These are phyloP conservation scores for Nymphalis io DNA, from an alignment of 1,140 invertebrate genomes.

Conservation along the genomic window DNA sequence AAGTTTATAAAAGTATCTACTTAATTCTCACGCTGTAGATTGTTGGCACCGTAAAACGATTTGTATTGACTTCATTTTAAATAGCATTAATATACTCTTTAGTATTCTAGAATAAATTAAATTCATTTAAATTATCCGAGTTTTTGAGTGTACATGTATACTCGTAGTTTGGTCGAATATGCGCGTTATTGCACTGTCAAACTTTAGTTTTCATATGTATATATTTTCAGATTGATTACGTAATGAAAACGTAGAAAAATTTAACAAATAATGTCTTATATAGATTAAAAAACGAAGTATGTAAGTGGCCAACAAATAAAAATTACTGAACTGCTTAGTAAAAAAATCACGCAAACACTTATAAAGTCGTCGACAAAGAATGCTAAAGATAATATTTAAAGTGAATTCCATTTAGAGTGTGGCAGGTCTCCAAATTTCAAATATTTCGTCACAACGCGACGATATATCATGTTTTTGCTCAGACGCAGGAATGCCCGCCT, in stretches of 20 bases:
- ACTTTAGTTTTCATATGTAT: too few relatives aligned
- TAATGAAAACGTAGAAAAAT: neutral
- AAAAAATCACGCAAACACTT: slow-evolving; percentile 43
- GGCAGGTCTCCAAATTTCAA: slow-evolving; percentile 75
- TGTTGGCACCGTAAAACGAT: too few relatives aligned
- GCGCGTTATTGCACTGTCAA: too few relatives aligned
- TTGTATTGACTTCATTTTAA: too few relatives aligned
- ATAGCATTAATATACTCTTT: too few relatives aligned
- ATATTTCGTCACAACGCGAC: slow-evolving; percentile 78
- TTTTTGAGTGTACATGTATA: too few relatives aligned
- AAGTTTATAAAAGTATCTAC: too few relatives aligned
- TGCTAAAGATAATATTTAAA: slow-evolving; percentile 70
- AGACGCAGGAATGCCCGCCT: slow-evolving; percentile 71
- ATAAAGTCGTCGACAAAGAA: slow-evolving; percentile 70
- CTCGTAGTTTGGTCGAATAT: too few relatives aligned
- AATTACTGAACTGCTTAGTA: slow-evolving; percentile 5
- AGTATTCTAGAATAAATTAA: too few relatives aligned
- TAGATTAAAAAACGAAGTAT: neutral
- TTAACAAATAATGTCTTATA: neutral
- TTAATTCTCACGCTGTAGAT: too few relatives aligned
- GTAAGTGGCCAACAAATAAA: neutral
- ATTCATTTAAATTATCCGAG: too few relatives aligned
- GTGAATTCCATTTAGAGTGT: slow-evolving; percentile 74
- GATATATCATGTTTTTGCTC: slow-evolving; percentile 79
- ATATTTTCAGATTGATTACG: neutral